These are phyloP conservation scores for Cichladusa arquata DNA, from an alignment of 2,113 vertebrate genomes.

Conservation along the genomic window DNA sequence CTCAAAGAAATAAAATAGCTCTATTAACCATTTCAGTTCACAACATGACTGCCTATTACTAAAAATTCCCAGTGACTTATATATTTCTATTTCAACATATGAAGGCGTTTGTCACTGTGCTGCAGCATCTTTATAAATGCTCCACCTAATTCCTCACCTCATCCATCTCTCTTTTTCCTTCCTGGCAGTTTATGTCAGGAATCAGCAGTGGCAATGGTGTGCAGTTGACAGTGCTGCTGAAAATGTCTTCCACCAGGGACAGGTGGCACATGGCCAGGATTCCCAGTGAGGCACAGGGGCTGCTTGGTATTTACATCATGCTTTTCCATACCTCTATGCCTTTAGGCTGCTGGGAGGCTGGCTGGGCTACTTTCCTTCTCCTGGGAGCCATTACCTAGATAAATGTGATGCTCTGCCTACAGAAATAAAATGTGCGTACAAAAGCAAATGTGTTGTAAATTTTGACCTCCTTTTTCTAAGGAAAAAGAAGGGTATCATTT, in stretches of 20 bases:
- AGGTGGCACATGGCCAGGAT: background rate
- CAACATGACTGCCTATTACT: background rate
- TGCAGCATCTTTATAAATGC: background rate
- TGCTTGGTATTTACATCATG: conserved; percentile 12
- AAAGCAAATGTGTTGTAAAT: conserved; percentile 37
- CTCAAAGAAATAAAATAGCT: background rate
- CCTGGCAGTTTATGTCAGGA: background rate
- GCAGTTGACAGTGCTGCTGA: background rate
- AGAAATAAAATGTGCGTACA: background rate
- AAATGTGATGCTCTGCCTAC: background rate
- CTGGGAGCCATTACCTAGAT: background rate
- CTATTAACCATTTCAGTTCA: background rate
- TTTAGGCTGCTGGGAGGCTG: background rate
- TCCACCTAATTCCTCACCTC: background rate
- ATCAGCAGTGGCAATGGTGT: background rate
- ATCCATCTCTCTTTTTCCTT: background rate
- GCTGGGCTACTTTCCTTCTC: background rate
- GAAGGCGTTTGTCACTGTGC: background rate
- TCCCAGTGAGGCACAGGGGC: background rate
- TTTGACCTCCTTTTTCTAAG: conserved; percentile 28
- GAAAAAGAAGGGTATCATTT: background rate
- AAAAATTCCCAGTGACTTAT: background rate
- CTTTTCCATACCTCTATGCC: background rate
- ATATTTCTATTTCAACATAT: background rate
- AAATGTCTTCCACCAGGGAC: background rate